Evolutionary conservation across 2,113 vertebrate genomes (phyloP).

Genomic region (Hemiscyllium ocellatum): DNA sequence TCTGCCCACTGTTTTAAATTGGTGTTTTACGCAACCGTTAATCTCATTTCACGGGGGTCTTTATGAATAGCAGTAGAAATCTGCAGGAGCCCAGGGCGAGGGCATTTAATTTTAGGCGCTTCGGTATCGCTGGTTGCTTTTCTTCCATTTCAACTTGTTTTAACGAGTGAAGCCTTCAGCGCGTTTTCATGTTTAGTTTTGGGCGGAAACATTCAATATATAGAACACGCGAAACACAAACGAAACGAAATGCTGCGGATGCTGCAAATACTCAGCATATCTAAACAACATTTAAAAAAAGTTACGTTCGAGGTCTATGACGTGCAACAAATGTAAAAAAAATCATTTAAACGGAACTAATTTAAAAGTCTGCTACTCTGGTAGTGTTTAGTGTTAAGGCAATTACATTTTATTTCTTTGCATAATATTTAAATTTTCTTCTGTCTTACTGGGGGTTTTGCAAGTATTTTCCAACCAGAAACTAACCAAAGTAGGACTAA

Average conservation of each 20-base stretch:
- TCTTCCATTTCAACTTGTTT: background rate
- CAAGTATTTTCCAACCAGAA: background rate
- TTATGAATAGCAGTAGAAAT: background rate
- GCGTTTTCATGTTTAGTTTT: background rate
- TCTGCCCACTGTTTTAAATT: background rate
- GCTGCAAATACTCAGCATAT: background rate
- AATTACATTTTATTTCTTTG: background rate
- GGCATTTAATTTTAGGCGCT: background rate
- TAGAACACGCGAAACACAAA: background rate
- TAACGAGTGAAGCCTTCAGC: background rate
- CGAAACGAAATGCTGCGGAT: background rate
- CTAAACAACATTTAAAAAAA: background rate
- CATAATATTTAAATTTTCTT: background rate
- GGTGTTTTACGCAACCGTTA: background rate
- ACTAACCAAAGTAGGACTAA: too few relatives aligned
- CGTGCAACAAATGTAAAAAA: background rate
- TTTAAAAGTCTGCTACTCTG: background rate
- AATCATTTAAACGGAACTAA: background rate
- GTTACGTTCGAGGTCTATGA: background rate
- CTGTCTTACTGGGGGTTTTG: background rate
- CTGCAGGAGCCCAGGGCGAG: background rate
- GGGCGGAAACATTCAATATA: background rate
- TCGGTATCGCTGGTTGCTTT: background rate
- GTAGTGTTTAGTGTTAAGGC: background rate
- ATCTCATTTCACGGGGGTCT: background rate